Evolutionary conservation across 1,140 invertebrate genomes (phyloP).

Genomic region (Drosophila bifasciata): DNA sequence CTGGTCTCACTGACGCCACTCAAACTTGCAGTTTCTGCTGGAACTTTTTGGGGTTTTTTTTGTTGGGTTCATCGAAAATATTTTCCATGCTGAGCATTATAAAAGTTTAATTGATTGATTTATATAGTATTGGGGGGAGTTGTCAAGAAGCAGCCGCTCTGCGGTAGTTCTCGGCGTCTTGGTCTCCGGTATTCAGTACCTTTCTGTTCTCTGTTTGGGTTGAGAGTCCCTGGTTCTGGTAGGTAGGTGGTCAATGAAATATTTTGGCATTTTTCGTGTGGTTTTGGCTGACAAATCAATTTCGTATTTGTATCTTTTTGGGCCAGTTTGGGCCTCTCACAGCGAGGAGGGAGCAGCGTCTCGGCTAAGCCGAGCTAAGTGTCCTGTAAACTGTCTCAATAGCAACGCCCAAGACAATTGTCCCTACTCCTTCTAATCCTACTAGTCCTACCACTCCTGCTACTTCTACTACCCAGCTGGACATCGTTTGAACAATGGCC

Average conservation of each 20-base stretch:
- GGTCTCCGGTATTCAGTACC: too few relatives aligned
- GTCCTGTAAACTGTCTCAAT: conserved; percentile 76
- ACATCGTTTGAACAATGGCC: conserved; percentile 42
- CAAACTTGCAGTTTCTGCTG: conserved; percentile 6
- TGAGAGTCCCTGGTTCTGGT: background rate
- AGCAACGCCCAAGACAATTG: conserved; percentile 65
- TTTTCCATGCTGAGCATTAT: conserved; percentile 71
- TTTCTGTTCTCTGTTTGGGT: too few relatives aligned
- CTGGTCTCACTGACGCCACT: conserved; percentile 48
- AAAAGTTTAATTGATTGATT: conserved; percentile 82
- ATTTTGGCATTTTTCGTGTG: conserved; percentile 47
- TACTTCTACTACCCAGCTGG: conserved; percentile 58
- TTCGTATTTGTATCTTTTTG: conserved; percentile 32
- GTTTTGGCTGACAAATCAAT: conserved; percentile 79
- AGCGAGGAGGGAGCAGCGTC: background rate
- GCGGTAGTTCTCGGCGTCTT: conserved; percentile 39
- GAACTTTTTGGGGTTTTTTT: conserved; percentile 30
- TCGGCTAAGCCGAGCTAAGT: conserved; percentile 65
- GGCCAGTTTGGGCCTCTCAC: background rate
- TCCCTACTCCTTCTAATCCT: conserved; percentile 53
- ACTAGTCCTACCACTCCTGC: conserved; percentile 60
- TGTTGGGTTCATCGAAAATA: conserved; percentile 41
- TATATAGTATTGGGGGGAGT: conserved; percentile 59
- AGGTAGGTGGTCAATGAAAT: conserved; percentile 78
- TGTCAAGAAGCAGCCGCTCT: conserved; percentile 42